Evolutionary conservation across 2,113 vertebrate genomes (phyloP).

Genomic region (Myiagra hebetior): DNA sequence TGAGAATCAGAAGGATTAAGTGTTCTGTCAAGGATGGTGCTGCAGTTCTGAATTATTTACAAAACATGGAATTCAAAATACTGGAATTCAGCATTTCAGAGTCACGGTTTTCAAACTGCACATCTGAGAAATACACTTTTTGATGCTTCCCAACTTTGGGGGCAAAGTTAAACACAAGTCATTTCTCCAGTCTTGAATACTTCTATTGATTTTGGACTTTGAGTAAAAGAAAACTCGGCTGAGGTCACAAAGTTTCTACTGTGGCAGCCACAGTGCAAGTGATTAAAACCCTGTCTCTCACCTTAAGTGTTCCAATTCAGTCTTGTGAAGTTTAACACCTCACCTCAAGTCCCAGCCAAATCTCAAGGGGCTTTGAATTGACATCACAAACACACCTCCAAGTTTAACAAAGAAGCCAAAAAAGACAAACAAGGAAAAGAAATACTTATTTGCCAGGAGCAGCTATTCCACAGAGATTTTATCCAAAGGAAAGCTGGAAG

Average conservation of each 20-base stretch:
- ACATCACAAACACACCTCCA: constrained; percentile 69
- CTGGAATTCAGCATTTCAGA: constrained; percentile 26
- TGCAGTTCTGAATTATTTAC: constrained; percentile 53
- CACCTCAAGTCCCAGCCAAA: constrained; percentile 60
- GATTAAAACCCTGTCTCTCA: constrained; percentile 72
- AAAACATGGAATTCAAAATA: constrained; percentile 22
- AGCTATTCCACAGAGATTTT: constrained; percentile 30
- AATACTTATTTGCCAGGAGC: constrained; percentile 35
- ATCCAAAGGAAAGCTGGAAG: constrained; percentile 27
- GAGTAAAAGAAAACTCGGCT: constrained; percentile 53
- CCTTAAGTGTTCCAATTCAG: constrained; percentile 61
- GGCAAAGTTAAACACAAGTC: constrained; percentile 45
- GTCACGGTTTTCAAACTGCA: constrained; percentile 3
- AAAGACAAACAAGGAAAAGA: constrained; percentile 38
- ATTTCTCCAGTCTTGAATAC: constrained; percentile 48
- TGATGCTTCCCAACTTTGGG: constrained; percentile 1
- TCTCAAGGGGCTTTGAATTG: constrained; percentile 63
- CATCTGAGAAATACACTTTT: constrained; percentile 12
- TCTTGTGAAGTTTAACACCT: constrained; percentile 67
- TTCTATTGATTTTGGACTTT: constrained; percentile 63
- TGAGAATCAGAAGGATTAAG: constrained; percentile 13
- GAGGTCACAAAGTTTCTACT: constrained; percentile 58
- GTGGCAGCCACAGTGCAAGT: constrained; percentile 49
- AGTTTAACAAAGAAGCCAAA: constrained; percentile 65
- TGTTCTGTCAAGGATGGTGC: background rate